A percentile compares a stretch with the other conserved stretches of the same genome.
These are phyloP conservation scores for Aricia agestis DNA, from an alignment of 1,140 invertebrate species.

Conservation along the genomic window DNA sequence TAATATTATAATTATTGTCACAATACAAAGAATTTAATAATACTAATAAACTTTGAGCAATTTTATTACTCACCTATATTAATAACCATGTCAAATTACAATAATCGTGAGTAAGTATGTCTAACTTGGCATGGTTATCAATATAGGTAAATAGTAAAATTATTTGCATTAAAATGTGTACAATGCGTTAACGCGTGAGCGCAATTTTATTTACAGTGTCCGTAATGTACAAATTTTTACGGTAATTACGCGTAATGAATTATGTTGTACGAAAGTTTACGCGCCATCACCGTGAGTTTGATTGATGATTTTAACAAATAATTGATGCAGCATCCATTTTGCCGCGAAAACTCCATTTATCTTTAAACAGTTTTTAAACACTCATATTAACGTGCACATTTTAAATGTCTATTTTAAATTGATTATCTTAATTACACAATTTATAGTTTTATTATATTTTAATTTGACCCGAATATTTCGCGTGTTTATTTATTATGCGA, in stretches of 20 bases:
- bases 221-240: background rate
- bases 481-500: background rate
- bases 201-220: background rate
- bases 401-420: conserved; percentile 1
- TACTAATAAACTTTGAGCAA: too few relatives aligned
- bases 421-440: background rate
- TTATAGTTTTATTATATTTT: conserved; percentile 1
- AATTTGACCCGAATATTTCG: background rate
- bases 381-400: conserved; percentile 1
- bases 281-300: conserved; percentile 4
- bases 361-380: conserved; percentile 12
- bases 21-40: too few relatives aligned
- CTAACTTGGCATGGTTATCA: too few relatives aligned
- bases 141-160: too few relatives aligned
- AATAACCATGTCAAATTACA: background rate
- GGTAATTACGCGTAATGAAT: background rate
- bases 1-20: too few relatives aligned
- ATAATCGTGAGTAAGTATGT: too few relatives aligned
- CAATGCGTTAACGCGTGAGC: background rate
- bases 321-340: conserved; percentile 5
- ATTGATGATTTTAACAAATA: conserved; percentile 14
- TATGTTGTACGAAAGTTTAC: conserved; percentile 5
- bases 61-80: too few relatives aligned
- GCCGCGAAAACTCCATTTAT: conserved; percentile 13
- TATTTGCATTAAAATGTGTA: background rate